Base-by-base conservation (phyloP, 2,888 invertebrate genomes). In the Fragum sueziense region DNA sequence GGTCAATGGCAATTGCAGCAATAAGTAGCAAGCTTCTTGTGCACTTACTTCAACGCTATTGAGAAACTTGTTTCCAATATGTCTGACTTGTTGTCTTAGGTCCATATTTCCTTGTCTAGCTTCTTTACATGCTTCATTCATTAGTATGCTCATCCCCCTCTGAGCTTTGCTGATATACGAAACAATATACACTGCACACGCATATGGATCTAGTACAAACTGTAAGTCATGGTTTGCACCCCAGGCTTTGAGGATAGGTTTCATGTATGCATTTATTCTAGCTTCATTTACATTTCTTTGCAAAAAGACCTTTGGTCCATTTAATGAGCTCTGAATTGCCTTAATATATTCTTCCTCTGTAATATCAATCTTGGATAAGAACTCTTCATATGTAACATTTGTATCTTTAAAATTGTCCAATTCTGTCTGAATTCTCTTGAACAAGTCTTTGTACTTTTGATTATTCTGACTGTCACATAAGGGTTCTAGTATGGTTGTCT, bases 21-120 rank as follows among this genome's bases (percentile, higher is more conserved):
- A 51, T 1, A 85, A 72, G 77, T 85, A 88, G 0, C 72, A 85
- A 52, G 88, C 88, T 71, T 90, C 90, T 70, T 90, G 89, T 6
- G 89, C 88, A 67, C 84, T 80, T 2, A 90, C 78, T 78, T 89
- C 88, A 1, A 81, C 84, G 22, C 74, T 52, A 77, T 89, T 88
- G 0, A 88, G 69, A 70, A 90, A 88, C 57, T 83, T 84, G 52
- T 87, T 87, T 31, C 84, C 88, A 47, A 90, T 76, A 0, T n/a
- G 17, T 31, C 76, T 72, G 6, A 89, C 71, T 34, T 87, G 85
- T 25, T 84, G 67, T 20, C 33, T 51, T 31, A 76, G 31, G 27
- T 72, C 68, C 25, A 20, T 4, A 62, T 85, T 82, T 0, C 86
- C 85, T n/a, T 69, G 11, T 59, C 34, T 65, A 2, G 71, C 84